Percentiles rank a stretch among this genome's conserved stretches.
Conservation (phyloP, 2,113 vertebrate genomes). For the Psilopogon haemacephalus region DNA sequence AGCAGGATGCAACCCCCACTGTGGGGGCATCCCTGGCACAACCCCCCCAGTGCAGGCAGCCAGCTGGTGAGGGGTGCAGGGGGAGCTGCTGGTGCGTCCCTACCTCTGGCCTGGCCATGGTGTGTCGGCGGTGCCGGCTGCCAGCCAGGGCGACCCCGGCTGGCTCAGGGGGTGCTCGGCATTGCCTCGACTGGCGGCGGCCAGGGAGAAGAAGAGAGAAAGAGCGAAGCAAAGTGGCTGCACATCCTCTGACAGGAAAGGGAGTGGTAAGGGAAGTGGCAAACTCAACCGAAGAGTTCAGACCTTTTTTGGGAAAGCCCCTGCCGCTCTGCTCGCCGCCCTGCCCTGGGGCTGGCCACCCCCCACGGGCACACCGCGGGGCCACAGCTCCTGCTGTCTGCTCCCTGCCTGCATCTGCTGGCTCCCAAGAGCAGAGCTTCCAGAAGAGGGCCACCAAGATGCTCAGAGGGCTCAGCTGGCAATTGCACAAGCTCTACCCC, state of each 20-base stretch:
- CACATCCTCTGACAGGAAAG: conserved; percentile 71
- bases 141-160: not conserved
- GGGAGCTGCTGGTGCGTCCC: not conserved
- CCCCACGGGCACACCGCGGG: not conserved
- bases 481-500: too few species aligned
- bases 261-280: conserved; percentile 73
- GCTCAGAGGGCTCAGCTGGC: too few species aligned
- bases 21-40: fast-evolving
- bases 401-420: fast-evolving
- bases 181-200: not conserved
- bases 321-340: not conserved
- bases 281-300: conserved; percentile 57
- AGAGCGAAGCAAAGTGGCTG: conserved; percentile 24
- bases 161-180: not conserved
- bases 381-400: not conserved
- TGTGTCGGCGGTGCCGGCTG: not conserved
- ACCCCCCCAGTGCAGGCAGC: fast-evolving
- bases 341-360: not conserved
- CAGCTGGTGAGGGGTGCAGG: not conserved
- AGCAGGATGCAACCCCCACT: fast-evolving
- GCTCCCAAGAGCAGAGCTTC: not conserved
- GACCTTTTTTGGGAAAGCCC: conserved; percentile 74
- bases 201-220: conserved; percentile 22
- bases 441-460: too few species aligned
- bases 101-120: conserved; percentile 32